Evolutionary conservation across 92 coral and sea anemone species (phyloP).

Genomic region (Muricea muricata): DNA sequence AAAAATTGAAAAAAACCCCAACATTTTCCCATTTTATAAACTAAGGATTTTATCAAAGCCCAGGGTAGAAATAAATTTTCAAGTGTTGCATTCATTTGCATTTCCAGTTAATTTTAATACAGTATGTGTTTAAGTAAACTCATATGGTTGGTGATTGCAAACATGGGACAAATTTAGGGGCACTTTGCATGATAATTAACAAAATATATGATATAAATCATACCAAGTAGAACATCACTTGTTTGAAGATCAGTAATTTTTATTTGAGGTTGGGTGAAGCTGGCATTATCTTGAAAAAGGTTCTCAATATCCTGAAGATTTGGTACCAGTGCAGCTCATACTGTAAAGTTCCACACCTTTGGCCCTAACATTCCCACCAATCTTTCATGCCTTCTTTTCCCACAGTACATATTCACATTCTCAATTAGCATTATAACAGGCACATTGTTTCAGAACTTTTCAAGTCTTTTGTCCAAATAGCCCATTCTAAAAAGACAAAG

Average conservation of each 20-base stretch:
- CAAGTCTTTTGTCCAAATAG: background rate
- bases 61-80: too few species aligned
- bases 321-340: background rate
- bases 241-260: background rate
- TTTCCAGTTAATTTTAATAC: too few species aligned
- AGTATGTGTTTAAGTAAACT: too few species aligned
- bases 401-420: background rate
- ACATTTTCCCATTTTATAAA: too few species aligned
- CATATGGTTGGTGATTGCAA: background rate
- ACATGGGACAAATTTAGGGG: too few species aligned
- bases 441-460: background rate
- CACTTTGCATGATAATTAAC: too few species aligned
- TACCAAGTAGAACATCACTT: conserved; percentile 7
- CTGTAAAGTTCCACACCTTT: conserved; percentile 14
- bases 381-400: conserved; percentile 7
- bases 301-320: background rate
- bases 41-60: too few species aligned
- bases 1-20: too few species aligned
- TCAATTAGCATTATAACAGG: conserved; percentile 4
- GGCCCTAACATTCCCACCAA: background rate
- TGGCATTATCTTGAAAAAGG: background rate
- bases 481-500: conserved; percentile 14
- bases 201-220: background rate
- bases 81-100: too few species aligned
- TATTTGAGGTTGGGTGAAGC: background rate